Conservation (phyloP, 2,113 vertebrate species). For the Dicentrarchus labrax region DNA sequence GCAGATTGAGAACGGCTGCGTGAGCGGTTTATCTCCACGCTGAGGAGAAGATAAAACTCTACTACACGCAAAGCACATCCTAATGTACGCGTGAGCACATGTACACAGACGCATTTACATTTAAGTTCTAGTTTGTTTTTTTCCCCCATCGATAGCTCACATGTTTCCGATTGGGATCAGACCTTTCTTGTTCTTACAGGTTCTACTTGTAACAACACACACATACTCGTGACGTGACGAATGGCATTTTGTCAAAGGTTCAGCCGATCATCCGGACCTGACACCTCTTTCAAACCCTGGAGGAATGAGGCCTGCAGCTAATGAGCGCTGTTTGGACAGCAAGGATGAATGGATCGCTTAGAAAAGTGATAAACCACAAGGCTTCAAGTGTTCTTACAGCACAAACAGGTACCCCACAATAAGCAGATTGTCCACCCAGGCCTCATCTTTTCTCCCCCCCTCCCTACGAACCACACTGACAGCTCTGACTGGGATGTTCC, state of each 20-base stretch:
- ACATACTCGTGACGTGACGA: slow-evolving; percentile 17
- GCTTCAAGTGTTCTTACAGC: slow-evolving; percentile 59
- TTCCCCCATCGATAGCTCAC: too few species aligned
- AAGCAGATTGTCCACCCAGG: slow-evolving; percentile 61
- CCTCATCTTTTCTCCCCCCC: slow-evolving; percentile 45
- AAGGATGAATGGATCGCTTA: slow-evolving; percentile 52
- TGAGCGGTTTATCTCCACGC: slow-evolving; percentile 31
- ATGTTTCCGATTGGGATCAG: slow-evolving; percentile 1
- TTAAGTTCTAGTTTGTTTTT: not conserved
- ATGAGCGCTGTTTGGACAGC: slow-evolving; percentile 64
- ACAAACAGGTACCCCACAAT: slow-evolving; percentile 60
- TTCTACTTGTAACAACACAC: slow-evolving; percentile 18
- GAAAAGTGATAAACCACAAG: slow-evolving; percentile 50
- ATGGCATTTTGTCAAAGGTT: slow-evolving; percentile 29
- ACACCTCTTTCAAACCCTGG: slow-evolving; percentile 54
- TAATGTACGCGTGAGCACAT: not conserved
- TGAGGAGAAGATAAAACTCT: slow-evolving; percentile 11
- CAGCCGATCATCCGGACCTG: slow-evolving; percentile 44
- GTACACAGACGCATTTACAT: not conserved
- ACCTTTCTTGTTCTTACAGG: not conserved
- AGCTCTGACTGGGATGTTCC: slow-evolving; percentile 44
- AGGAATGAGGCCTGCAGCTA: slow-evolving; percentile 74
- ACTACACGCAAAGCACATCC: not conserved
- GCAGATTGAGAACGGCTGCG: slow-evolving; percentile 48
- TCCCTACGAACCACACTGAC: slow-evolving; percentile 25